phyloP scores from a whole-genome alignment of 2,888 invertebrate genomes.

The Aricia artaxerxes region DNA sequence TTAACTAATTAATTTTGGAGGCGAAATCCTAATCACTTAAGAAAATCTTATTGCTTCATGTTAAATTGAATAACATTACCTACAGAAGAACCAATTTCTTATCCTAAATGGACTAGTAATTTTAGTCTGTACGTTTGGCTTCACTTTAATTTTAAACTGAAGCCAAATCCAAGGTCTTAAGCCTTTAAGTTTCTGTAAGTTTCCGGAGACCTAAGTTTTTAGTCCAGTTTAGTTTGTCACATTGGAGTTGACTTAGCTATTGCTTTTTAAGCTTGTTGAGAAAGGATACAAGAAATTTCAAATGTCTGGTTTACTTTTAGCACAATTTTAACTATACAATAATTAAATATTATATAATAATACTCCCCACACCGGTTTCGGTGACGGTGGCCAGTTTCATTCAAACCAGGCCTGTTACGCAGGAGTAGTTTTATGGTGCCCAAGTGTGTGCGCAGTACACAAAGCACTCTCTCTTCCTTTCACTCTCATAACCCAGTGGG shows the following conservation, averaged over 20 bases:
- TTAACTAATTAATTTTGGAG: too few relatives aligned
- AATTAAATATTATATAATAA: too few relatives aligned
- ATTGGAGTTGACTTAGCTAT: neutral
- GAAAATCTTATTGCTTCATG: too few relatives aligned
- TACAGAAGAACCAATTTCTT: neutral
- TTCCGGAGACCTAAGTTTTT: conserved; percentile 4
- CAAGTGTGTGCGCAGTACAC: too few relatives aligned
- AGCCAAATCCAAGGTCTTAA: conserved; percentile 10
- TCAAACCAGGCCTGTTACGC: too few relatives aligned
- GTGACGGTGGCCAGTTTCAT: too few relatives aligned
- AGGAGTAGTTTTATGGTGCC: too few relatives aligned
- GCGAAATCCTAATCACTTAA: too few relatives aligned
- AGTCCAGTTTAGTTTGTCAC: conserved; percentile 17
- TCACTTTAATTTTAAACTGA: neutral
- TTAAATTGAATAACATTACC: neutral
- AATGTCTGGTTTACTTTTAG: neutral
- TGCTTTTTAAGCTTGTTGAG: neutral
- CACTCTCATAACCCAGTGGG: too few relatives aligned
- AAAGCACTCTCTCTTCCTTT: too few relatives aligned
- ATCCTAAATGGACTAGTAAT: neutral
- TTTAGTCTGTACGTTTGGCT: neutral
- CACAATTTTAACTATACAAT: neutral
- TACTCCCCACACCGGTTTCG: too few relatives aligned
- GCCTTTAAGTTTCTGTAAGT: conserved; percentile 11
- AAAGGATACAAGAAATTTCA: neutral